Conservation (phyloP, 1,140 invertebrate species). For the Hirudo medicinalis region DNA sequence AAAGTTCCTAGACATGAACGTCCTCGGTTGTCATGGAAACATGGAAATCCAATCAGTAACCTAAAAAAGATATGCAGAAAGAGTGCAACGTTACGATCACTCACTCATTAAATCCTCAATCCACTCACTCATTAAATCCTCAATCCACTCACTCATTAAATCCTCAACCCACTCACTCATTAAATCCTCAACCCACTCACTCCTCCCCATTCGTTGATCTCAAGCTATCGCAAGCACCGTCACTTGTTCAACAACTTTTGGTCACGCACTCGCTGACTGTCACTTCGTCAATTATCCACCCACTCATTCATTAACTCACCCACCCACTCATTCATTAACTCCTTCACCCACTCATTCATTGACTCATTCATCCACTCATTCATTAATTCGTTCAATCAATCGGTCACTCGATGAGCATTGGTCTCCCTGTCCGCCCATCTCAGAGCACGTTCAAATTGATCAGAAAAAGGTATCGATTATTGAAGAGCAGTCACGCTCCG, state of each 20-base stretch:
- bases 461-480: too few relatives aligned
- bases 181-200: neutral
- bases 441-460: too few relatives aligned
- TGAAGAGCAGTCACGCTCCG: too few relatives aligned
- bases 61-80: too few relatives aligned
- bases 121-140: conserved; percentile 3
- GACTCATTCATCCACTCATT: conserved; percentile 18
- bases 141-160: conserved; percentile 9
- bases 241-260: neutral
- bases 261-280: conserved; percentile 20
- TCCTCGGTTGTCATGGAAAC: too few relatives aligned
- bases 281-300: conserved; percentile 19
- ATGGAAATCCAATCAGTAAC: too few relatives aligned
- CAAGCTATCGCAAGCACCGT: conserved; percentile 9
- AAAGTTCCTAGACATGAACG: too few relatives aligned
- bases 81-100: neutral
- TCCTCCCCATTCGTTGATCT: conserved; percentile 10
- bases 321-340: conserved; percentile 17
- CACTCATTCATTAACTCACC: conserved; percentile 14
- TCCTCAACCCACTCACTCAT: conserved; percentile 8
- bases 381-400: conserved; percentile 14
- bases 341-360: conserved; percentile 13
- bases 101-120: conserved; percentile 11
- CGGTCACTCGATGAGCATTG: neutral
- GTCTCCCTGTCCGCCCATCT: too few relatives aligned